phyloP scores from a whole-genome alignment of 2,797 vertebrate genomes.

The Chaetophractus vellerosus region DNA sequence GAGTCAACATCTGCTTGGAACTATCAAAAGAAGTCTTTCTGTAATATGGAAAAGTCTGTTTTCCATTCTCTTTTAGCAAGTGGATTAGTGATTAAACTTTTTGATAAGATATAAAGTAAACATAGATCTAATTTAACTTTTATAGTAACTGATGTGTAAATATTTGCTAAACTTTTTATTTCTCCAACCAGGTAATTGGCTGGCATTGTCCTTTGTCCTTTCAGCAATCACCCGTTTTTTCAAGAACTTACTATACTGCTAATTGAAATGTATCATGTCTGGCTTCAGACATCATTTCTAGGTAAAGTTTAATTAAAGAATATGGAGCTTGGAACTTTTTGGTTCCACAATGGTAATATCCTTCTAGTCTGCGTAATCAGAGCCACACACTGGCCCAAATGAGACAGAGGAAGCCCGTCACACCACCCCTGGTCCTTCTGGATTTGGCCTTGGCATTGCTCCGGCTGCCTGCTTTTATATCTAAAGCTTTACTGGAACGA shows the following conservation, averaged over 20 bases:
- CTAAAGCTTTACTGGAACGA: too few species aligned
- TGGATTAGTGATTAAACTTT: conserved; percentile 68
- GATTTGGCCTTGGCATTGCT: too few species aligned
- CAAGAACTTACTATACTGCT: conserved; percentile 30
- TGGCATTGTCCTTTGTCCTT: conserved; percentile 38
- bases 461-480: too few species aligned
- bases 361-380: too few species aligned
- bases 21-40: conserved; percentile 9
- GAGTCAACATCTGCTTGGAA: not conserved
- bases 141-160: conserved; percentile 56
- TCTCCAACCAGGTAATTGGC: conserved; percentile 57
- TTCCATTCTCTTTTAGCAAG: conserved; percentile 35
- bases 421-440: too few species aligned
- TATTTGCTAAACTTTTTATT: conserved; percentile 68
- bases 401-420: too few species aligned
- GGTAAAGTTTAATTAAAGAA: conserved; percentile 63
- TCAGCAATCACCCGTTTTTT: conserved; percentile 46
- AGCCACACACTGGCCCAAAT: too few species aligned
- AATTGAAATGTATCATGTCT: conserved; percentile 53
- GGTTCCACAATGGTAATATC: too few species aligned
- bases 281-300: conserved; percentile 12
- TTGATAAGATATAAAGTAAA: conserved; percentile 36
- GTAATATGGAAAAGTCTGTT: not conserved
- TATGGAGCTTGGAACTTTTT: not conserved
- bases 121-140: conserved; percentile 51